phyloP scores from a whole-genome alignment of 2,797 vertebrate genomes.

The Dallia pectoralis region DNA sequence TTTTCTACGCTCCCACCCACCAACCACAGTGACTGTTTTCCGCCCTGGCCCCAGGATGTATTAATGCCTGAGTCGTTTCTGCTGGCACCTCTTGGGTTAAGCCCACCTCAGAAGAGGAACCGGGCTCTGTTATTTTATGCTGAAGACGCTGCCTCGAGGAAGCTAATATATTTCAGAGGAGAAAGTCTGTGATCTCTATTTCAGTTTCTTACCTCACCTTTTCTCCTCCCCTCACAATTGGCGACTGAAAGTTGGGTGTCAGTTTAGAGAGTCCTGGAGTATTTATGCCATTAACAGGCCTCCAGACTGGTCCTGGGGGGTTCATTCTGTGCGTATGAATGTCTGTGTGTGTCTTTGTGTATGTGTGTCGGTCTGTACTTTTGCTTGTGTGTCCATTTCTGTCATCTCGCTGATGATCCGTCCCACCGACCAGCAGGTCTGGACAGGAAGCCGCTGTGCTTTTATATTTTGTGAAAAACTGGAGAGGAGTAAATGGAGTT shows the following conservation, averaged over 20 bases:
- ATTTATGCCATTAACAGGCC: slow-evolving; percentile 38
- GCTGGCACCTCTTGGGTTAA: slow-evolving; percentile 27
- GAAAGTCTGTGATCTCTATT: slow-evolving; percentile 5
- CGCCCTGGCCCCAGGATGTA: slow-evolving; percentile 55
- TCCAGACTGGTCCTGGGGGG: slow-evolving; percentile 30
- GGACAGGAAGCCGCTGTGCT: slow-evolving; percentile 51
- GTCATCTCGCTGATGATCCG: slow-evolving; percentile 54
- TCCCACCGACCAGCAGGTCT: slow-evolving; percentile 58
- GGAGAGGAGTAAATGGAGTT: background rate
- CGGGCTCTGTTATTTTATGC: slow-evolving; percentile 22
- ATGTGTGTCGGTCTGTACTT: background rate
- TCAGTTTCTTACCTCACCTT: slow-evolving; percentile 6
- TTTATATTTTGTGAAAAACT: slow-evolving; percentile 49
- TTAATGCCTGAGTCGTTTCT: slow-evolving; percentile 53
- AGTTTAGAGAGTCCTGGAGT: slow-evolving; percentile 6
- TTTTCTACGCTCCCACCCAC: slow-evolving; percentile 51
- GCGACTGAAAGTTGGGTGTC: slow-evolving; percentile 19
- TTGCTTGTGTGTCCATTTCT: slow-evolving; percentile 42
- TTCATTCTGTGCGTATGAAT: slow-evolving; percentile 22
- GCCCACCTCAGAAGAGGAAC: slow-evolving; percentile 34
- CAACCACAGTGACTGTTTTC: slow-evolving; percentile 51
- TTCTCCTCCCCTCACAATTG: background rate
- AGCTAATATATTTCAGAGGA: slow-evolving; percentile 29
- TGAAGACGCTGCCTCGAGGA: slow-evolving; percentile 37
- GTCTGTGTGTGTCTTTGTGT: slow-evolving; percentile 26